A percentile compares a stretch with the other conserved stretches of the same genome.
These are phyloP conservation scores for Phasia obesa DNA, from an alignment of 2,888 invertebrate genomes.

Conservation along the genomic window DNA sequence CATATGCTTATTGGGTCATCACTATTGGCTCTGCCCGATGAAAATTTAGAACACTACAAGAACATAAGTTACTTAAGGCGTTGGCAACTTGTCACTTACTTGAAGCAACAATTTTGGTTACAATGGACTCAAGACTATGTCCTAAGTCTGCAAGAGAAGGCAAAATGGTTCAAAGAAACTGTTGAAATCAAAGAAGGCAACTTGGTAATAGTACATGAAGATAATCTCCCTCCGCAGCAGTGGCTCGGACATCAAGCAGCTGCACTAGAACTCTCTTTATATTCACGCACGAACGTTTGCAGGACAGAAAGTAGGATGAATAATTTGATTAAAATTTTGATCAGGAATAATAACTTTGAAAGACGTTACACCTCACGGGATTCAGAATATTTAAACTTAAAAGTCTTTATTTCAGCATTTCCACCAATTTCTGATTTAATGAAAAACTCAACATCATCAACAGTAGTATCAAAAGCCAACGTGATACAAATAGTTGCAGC, in stretches of 20 bases:
- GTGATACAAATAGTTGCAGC: not conserved
- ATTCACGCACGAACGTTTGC: not conserved
- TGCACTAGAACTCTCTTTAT: not conserved
- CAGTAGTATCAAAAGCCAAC: too few species aligned
- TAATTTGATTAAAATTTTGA: not conserved
- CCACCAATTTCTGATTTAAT: not conserved
- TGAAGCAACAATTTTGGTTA: conserved; percentile 64
- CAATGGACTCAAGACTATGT: conserved; percentile 61
- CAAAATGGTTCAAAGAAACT: conserved; percentile 58
- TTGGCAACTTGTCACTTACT: conserved; percentile 58
- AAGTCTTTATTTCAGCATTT: not conserved
- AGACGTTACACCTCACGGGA: not conserved
- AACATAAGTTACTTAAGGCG: conserved; percentile 37
- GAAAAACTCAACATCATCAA: not conserved
- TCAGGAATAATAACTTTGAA: not conserved
- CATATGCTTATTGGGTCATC: too few species aligned
- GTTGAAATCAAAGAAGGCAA: conserved; percentile 45
- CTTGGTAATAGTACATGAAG: conserved; percentile 66
- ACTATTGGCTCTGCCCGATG: conserved; percentile 44
- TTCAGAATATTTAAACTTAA: not conserved
- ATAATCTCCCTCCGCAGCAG: conserved; percentile 6
- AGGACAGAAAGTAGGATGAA: not conserved
- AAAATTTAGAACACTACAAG: too few species aligned
- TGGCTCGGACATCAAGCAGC: not conserved
- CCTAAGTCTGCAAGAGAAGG: conserved; percentile 45